These are phyloP conservation scores for Phenacoccus solenopsis DNA, from an alignment of 1,140 invertebrate genomes.

Conservation along the genomic window DNA sequence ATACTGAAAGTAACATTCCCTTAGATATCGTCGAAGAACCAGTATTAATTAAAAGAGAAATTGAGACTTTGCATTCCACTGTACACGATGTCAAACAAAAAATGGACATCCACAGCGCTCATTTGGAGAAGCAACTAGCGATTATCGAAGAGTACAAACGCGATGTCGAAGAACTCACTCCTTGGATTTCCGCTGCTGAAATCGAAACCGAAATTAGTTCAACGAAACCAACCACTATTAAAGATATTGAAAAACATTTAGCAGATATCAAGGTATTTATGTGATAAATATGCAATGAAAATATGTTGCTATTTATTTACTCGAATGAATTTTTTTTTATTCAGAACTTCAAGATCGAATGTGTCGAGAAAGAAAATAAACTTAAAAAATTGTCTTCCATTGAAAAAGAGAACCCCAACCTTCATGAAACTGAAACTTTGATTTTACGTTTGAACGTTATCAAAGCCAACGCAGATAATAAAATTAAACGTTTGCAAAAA, in stretches of 20 bases:
- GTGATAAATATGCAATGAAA: background rate
- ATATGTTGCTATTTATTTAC: background rate
- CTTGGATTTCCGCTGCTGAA: conserved; percentile 79
- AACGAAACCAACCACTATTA: conserved; percentile 54
- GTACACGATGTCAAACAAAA: conserved; percentile 39
- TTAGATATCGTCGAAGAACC: background rate
- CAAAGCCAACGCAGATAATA: conserved; percentile 56
- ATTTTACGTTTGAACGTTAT: conserved; percentile 63
- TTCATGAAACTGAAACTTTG: conserved; percentile 66
- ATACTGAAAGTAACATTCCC: background rate
- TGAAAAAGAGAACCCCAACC: conserved; percentile 49
- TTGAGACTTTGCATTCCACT: background rate
- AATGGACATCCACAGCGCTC: conserved; percentile 54
- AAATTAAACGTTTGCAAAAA: conserved; percentile 60
- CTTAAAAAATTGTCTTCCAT: conserved; percentile 54
- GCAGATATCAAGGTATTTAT: conserved; percentile 35
- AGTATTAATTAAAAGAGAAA: background rate
- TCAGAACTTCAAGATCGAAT: conserved; percentile 37
- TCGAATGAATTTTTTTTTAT: conserved; percentile 18
- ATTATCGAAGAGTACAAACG: conserved; percentile 77
- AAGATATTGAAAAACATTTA: conserved; percentile 67
- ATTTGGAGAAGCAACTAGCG: conserved; percentile 52
- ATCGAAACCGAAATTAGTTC: conserved; percentile 52
- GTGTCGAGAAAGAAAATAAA: conserved; percentile 34
- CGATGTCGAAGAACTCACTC: conserved; percentile 61